Evolutionary conservation across 30 jellyfish, hydroid and myxozoan genomes (phyloP).

Genomic region (Mastigias papua): DNA sequence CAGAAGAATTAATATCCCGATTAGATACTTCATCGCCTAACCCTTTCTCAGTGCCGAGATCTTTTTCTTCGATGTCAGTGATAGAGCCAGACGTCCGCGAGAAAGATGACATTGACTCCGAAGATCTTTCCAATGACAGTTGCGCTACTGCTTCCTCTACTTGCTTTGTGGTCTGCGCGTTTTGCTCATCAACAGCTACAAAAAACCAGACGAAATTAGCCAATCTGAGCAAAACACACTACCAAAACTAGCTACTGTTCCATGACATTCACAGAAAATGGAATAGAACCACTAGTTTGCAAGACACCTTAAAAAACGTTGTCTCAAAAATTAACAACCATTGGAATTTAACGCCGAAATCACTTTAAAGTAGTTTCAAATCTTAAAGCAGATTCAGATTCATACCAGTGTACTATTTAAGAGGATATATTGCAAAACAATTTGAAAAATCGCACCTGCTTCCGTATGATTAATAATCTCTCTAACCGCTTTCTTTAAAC

Average conservation of each 20-base stretch:
- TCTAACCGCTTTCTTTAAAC: constrained; percentile 93
- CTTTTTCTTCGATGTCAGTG: constrained; percentile 80
- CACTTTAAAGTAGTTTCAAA: too few relatives aligned
- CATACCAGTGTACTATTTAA: background rate
- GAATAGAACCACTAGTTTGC: too few relatives aligned
- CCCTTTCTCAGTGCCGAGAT: constrained; percentile 75
- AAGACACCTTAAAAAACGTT: too few relatives aligned
- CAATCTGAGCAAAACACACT: background rate
- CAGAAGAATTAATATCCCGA: constrained; percentile 1
- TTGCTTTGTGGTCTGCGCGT: constrained; percentile 73
- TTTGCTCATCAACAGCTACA: constrained; percentile 89
- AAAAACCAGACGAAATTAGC: background rate
- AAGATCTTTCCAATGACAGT: constrained; percentile 52
- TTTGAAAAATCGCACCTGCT: constrained; percentile 60
- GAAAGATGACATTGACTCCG: constrained; percentile 55
- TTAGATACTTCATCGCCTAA: constrained; percentile 9
- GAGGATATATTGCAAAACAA: too few relatives aligned
- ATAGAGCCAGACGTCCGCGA: constrained; percentile 66
- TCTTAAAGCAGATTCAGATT: too few relatives aligned
- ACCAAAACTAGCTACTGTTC: background rate
- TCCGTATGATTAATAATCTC: constrained; percentile 95
- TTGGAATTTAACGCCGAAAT: too few relatives aligned
- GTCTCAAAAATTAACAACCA: too few relatives aligned
- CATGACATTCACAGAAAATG: too few relatives aligned
- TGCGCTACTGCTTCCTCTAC: constrained; percentile 74